These are phyloP conservation scores for Philereme transversata DNA, from an alignment of 2,888 invertebrate genomes.

Conservation along the genomic window DNA sequence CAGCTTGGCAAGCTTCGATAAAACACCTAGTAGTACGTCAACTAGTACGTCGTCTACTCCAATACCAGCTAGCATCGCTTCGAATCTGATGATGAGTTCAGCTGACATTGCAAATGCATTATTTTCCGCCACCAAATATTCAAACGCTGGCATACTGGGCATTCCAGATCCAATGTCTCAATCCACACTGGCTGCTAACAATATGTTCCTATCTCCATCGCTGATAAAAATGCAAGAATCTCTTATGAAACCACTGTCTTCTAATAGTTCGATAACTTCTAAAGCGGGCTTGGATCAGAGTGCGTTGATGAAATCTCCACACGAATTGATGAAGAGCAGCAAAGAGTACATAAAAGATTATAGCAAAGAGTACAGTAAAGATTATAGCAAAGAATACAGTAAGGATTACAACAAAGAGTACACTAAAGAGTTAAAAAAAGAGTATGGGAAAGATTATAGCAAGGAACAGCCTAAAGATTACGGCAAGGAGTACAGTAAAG, in stretches of 20 bases:
- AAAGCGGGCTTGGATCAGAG: constrained; percentile 75
- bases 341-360: constrained; percentile 35
- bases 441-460: constrained; percentile 37
- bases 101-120: constrained; percentile 87
- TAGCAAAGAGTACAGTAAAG: constrained; percentile 32
- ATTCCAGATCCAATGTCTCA: constrained; percentile 91
- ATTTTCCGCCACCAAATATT: constrained; percentile 87
- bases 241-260: constrained; percentile 84
- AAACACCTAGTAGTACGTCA: constrained; percentile 76
- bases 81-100: constrained; percentile 85
- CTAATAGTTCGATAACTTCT: constrained; percentile 80
- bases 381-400: constrained; percentile 60
- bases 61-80: constrained; percentile 81
- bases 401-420: constrained; percentile 20
- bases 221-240: constrained; percentile 89
- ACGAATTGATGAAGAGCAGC: constrained; percentile 39
- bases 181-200: constrained; percentile 89
- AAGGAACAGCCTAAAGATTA: constrained; percentile 24
- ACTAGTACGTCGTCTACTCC: constrained; percentile 79
- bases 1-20: constrained; percentile 71
- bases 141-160: constrained; percentile 85
- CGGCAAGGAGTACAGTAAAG: constrained; percentile 33
- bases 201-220: constrained; percentile 90
- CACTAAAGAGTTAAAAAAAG: constrained; percentile 38
- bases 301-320: constrained; percentile 69